A percentile compares a stretch with the other conserved stretches of the same genome.
Evolutionary conservation across 2,113 vertebrate species (phyloP).

Genomic region (Sprattus sprattus): DNA sequence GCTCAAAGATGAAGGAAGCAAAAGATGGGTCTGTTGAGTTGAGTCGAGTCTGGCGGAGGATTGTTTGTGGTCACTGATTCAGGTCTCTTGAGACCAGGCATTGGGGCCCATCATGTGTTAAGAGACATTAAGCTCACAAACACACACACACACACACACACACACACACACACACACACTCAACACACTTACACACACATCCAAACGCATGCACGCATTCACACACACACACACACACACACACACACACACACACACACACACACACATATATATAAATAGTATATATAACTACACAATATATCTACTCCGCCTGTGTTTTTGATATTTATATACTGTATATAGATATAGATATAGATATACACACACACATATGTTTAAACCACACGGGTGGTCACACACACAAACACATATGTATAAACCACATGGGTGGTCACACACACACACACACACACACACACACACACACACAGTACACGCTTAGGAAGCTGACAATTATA

Average conservation of each 20-base stretch:
- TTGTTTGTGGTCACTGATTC: slow-evolving; percentile 67
- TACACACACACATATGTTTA: too few relatives aligned
- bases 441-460: too few relatives aligned
- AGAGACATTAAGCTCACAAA: not conserved
- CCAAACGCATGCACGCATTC: too few relatives aligned
- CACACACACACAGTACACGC: too few relatives aligned
- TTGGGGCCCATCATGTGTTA: slow-evolving; percentile 11
- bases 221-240: not conserved
- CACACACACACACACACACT: not conserved
- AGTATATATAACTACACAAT: too few relatives aligned
- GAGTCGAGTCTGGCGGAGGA: not conserved
- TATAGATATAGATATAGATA: too few relatives aligned
- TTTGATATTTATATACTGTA: too few relatives aligned
- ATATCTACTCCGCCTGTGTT: too few relatives aligned
- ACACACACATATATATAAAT: not conserved
- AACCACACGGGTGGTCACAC: too few relatives aligned
- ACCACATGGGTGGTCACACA: too few relatives aligned
- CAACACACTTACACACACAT: not conserved
- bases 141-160: not conserved
- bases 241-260: not conserved
- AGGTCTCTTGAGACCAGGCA: slow-evolving; percentile 50
- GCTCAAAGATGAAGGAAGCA: not conserved
- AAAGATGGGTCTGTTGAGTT: not conserved
- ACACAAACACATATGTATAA: too few relatives aligned
- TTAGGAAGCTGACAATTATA: too few relatives aligned